Conservation (phyloP, 2,888 invertebrate species). For the Megamerina dolium region DNA sequence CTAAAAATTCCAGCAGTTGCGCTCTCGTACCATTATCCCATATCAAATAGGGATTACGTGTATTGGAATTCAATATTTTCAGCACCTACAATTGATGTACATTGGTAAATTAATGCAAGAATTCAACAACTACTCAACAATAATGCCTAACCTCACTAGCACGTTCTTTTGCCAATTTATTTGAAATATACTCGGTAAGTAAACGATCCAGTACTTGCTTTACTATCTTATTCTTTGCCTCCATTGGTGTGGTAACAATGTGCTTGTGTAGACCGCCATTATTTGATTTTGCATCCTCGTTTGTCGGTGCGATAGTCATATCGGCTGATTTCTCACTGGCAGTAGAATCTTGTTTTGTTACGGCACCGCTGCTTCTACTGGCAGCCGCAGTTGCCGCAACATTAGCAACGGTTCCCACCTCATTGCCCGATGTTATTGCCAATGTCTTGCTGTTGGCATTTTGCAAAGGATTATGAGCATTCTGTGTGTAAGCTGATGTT, state of each 20-base stretch:
- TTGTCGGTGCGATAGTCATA: slow-evolving; percentile 31
- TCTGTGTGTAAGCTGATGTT: slow-evolving; percentile 44
- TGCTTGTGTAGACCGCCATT: slow-evolving; percentile 20
- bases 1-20: slow-evolving; percentile 83
- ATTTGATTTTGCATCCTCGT: slow-evolving; percentile 19
- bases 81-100: slow-evolving; percentile 56
- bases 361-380: slow-evolving; percentile 18
- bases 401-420: slow-evolving; percentile 4
- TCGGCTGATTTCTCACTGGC: slow-evolving; percentile 34
- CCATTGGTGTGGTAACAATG: slow-evolving; percentile 24
- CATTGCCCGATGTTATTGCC: slow-evolving; percentile 30
- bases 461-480: slow-evolving; percentile 47
- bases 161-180: slow-evolving; percentile 64
- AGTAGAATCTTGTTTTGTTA: slow-evolving; percentile 35
- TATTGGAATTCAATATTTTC: slow-evolving; percentile 93
- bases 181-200: slow-evolving; percentile 81
- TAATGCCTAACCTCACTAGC: slow-evolving; percentile 61
- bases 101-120: neutral
- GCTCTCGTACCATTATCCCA: slow-evolving; percentile 98
- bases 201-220: slow-evolving; percentile 61
- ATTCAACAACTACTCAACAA: neutral
- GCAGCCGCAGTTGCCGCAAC: slow-evolving; percentile 22
- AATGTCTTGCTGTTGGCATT: slow-evolving; percentile 39
- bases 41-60: slow-evolving; percentile 90
- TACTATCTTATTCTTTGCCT: slow-evolving; percentile 56